Evolutionary conservation across 2,797 vertebrate species (phyloP).

Genomic region (Botia kubotai): DNA sequence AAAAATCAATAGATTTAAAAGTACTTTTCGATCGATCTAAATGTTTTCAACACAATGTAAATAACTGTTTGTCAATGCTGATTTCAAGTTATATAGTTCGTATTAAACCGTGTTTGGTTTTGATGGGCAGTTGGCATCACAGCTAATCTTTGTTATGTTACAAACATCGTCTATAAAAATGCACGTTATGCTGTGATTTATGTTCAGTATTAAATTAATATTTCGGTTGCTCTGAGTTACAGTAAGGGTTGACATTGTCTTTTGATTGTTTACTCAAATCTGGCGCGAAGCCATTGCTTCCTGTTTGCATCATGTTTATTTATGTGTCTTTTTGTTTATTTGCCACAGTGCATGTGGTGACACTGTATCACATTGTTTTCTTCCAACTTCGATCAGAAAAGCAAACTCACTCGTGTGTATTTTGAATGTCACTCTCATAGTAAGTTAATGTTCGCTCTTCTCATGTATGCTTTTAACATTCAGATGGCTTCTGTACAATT

Average conservation of each 20-base stretch:
- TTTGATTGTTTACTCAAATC: conserved; percentile 15
- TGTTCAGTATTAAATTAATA: too few species aligned
- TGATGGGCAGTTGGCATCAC: background rate
- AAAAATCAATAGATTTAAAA: background rate
- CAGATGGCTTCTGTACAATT: background rate
- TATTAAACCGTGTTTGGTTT: background rate
- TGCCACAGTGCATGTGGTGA: too few species aligned
- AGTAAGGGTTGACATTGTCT: background rate
- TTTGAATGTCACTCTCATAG: background rate
- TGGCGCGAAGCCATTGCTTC: conserved; percentile 13
- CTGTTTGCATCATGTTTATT: too few species aligned
- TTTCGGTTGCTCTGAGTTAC: background rate
- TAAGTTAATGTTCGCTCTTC: too few species aligned
- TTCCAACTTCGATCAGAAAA: background rate
- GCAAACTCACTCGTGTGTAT: background rate
- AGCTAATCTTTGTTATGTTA: background rate
- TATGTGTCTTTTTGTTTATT: too few species aligned
- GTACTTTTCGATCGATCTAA: background rate
- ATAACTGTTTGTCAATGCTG: background rate
- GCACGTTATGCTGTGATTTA: background rate
- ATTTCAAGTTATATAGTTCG: background rate
- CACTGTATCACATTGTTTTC: too few species aligned
- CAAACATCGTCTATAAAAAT: background rate
- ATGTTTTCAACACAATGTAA: background rate
- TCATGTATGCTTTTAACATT: background rate